A percentile compares a stretch with the other conserved stretches of the same genome.
These are phyloP conservation scores for Drosophila teissieri DNA, from an alignment of 1,140 invertebrate species.

Conservation along the genomic window DNA sequence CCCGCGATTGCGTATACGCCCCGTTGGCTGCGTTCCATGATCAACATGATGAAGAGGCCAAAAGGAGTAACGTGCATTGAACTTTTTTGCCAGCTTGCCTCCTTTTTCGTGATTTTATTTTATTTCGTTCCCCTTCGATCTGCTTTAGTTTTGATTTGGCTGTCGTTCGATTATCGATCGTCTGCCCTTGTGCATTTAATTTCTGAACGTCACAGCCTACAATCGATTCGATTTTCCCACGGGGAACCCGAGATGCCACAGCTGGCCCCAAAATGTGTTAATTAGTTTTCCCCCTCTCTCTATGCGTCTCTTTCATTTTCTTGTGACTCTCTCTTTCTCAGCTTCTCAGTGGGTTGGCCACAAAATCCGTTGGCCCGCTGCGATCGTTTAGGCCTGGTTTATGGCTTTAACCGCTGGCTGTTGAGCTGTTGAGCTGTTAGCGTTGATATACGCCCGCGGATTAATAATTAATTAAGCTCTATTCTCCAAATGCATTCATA, in stretches of 20 bases:
- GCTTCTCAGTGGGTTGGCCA: constrained; percentile 17
- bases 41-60: constrained; percentile 23
- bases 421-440: constrained; percentile 42
- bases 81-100: constrained; percentile 35
- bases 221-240: constrained; percentile 60
- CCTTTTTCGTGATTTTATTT: constrained; percentile 16
- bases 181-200: constrained; percentile 75
- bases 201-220: constrained; percentile 77
- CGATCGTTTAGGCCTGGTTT: constrained; percentile 42
- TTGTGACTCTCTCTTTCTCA: constrained; percentile 10
- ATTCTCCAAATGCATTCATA: constrained; percentile 73
- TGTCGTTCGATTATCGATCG: constrained; percentile 61
- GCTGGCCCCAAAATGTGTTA: constrained; percentile 74
- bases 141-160: constrained; percentile 74
- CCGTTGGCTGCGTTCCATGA: constrained; percentile 41
- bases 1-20: constrained; percentile 80
- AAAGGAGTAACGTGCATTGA: constrained; percentile 66
- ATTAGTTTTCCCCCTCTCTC: constrained; percentile 50
- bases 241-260: constrained; percentile 36
- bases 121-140: constrained; percentile 20
- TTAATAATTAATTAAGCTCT: constrained; percentile 78
- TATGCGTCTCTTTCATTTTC: neutral
- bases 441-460: constrained; percentile 74
- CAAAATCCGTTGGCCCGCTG: constrained; percentile 25
- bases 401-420: constrained; percentile 25